These are phyloP conservation scores for Drosophila novamexicana DNA, from an alignment of 1,140 invertebrate genomes.

Conservation along the genomic window DNA sequence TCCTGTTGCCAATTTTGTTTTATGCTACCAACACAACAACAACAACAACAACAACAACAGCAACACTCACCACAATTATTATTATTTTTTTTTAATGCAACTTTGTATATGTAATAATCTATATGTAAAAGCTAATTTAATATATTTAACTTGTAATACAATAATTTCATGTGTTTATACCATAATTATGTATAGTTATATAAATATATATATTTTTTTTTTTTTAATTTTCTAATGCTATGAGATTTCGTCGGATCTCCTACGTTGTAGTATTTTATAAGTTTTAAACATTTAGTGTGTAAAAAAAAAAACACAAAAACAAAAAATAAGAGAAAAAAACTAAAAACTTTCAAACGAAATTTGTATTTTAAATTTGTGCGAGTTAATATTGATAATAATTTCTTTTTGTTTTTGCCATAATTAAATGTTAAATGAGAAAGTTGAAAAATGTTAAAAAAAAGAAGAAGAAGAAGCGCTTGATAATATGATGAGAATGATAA, in stretches of 20 bases:
- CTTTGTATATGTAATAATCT: conserved; percentile 44
- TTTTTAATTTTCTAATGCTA: conserved; percentile 61
- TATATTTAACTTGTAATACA: conserved; percentile 68
- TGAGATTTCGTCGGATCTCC: conserved; percentile 80
- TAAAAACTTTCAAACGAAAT: conserved; percentile 38
- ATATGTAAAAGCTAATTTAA: conserved; percentile 64
- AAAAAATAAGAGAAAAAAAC: conserved; percentile 20
- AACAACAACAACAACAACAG: conserved; percentile 14
- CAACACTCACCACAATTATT: conserved; percentile 39
- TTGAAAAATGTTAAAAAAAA: conserved; percentile 35
- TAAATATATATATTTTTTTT: conserved; percentile 29
- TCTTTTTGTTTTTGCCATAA: conserved; percentile 73
- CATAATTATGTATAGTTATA: conserved; percentile 18
- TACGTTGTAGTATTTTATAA: conserved; percentile 83
- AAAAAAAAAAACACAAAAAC: conserved; percentile 51
- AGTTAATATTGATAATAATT: conserved; percentile 21
- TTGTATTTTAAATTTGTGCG: conserved; percentile 52
- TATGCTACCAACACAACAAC: conserved; percentile 31
- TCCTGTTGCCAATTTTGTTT: conserved; percentile 49
- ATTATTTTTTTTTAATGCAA: conserved; percentile 47
- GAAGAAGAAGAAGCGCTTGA: conserved; percentile 19
- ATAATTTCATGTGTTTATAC: conserved; percentile 48
- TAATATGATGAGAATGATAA: conserved; percentile 63
- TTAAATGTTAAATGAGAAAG: conserved; percentile 63
- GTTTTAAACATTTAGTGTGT: conserved; percentile 75